Conservation (phyloP, 2,888 invertebrate genomes). For the Nomada fabriciana region DNA sequence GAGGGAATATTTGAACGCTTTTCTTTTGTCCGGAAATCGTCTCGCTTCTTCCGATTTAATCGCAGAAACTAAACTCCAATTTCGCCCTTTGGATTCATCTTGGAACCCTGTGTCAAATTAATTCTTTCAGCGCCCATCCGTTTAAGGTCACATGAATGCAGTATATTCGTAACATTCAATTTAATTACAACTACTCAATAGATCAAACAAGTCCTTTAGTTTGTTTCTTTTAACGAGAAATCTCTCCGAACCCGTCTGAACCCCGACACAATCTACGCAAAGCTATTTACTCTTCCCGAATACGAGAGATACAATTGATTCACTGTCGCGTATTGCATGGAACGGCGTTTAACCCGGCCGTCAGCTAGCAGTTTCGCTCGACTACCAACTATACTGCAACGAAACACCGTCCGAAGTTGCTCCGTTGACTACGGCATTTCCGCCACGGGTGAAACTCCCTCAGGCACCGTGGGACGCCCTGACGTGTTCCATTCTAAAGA, state of each 20-base stretch:
- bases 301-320: conserved; percentile 11
- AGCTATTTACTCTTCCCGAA: neutral
- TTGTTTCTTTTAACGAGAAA: neutral
- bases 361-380: conserved; percentile 5
- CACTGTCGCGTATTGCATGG: neutral
- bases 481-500: conserved; percentile 61
- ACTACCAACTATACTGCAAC: conserved; percentile 2
- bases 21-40: too few relatives aligned
- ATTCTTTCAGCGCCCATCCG: too few relatives aligned
- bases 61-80: too few relatives aligned
- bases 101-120: too few relatives aligned
- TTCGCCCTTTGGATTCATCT: too few relatives aligned
- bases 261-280: neutral
- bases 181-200: too few relatives aligned
- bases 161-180: too few relatives aligned
- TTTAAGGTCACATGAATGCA: too few relatives aligned
- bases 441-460: conserved; percentile 52
- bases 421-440: conserved; percentile 47
- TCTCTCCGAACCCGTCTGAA: neutral
- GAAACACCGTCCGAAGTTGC: conserved; percentile 49
- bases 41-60: too few relatives aligned
- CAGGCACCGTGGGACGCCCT: conserved; percentile 41
- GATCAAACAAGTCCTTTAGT: too few relatives aligned
- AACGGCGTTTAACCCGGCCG: conserved; percentile 17
- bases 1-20: too few relatives aligned